Conservation (phyloP, 92 coral and sea anemone species). For the Nematostella vectensis region DNA sequence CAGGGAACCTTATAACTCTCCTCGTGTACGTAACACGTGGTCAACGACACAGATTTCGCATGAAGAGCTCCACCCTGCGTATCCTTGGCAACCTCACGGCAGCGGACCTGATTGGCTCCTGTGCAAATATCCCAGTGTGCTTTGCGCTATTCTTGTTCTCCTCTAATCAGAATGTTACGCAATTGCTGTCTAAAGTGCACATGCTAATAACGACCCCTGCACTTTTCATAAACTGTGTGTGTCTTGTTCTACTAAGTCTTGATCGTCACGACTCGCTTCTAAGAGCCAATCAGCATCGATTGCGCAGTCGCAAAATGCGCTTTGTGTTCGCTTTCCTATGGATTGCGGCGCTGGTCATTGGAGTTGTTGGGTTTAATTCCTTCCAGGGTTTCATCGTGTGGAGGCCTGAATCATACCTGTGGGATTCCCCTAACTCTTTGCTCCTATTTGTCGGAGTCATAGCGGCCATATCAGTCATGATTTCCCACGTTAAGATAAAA, state of each 20-base stretch:
- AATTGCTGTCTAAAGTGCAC: slow-evolving; percentile 13
- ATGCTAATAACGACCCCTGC: slow-evolving; percentile 16
- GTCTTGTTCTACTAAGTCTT: slow-evolving; percentile 22
- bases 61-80: slow-evolving; percentile 11
- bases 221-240: slow-evolving; percentile 12
- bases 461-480: slow-evolving; percentile 1
- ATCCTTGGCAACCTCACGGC: slow-evolving; percentile 31
- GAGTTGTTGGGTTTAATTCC: neutral
- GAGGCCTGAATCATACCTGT: slow-evolving; percentile 16
- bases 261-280: slow-evolving; percentile 28
- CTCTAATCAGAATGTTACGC: neutral
- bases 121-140: slow-evolving; percentile 25
- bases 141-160: slow-evolving; percentile 17
- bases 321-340: slow-evolving; percentile 10
- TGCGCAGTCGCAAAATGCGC: slow-evolving; percentile 7
- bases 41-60: slow-evolving; percentile 18
- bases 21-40: slow-evolving; percentile 14
- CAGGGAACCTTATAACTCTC: slow-evolving; percentile 18
- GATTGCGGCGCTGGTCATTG: slow-evolving; percentile 3
- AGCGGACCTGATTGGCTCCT: slow-evolving; percentile 26
- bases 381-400: slow-evolving; percentile 11
- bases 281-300: slow-evolving; percentile 21
- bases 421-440: slow-evolving; percentile 7
- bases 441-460: slow-evolving; percentile 2
- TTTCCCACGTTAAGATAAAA: slow-evolving; percentile 11